Evolutionary conservation across 2,888 invertebrate species (phyloP).

Genomic region (Andricus curvator): DNA sequence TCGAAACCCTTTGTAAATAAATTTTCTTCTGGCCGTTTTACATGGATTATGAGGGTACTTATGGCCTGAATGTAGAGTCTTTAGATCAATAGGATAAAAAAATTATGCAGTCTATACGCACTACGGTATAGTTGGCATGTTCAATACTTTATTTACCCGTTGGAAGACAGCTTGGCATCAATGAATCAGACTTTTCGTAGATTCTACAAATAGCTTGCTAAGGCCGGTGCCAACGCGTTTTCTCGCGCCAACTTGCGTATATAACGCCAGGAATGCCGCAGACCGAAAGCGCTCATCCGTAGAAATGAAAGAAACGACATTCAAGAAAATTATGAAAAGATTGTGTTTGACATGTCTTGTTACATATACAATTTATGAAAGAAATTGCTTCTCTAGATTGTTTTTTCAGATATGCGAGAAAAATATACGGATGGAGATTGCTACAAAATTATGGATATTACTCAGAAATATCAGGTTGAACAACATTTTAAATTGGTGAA

Average conservation of each 20-base stretch:
- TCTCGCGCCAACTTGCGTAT: slow-evolving; percentile 29
- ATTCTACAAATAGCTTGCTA: slow-evolving; percentile 36
- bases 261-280: slow-evolving; percentile 24
- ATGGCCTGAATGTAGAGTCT: not conserved
- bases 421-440: not conserved
- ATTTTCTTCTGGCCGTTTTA: not conserved
- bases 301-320: not conserved
- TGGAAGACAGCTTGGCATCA: slow-evolving; percentile 37
- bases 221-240: slow-evolving; percentile 10
- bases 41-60: not conserved
- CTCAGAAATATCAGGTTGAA: not conserved
- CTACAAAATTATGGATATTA: not conserved
- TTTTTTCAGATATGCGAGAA: not conserved
- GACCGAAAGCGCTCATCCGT: not conserved
- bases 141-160: slow-evolving; percentile 26
- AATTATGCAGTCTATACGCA: not conserved
- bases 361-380: not conserved
- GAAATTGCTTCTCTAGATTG: not conserved
- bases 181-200: slow-evolving; percentile 36
- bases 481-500: not conserved
- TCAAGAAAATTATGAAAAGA: not conserved
- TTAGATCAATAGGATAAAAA: not conserved
- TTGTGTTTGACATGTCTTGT: not conserved
- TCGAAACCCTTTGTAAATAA: not conserved
- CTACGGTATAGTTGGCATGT: not conserved